phyloP scores from a whole-genome alignment of 2,113 vertebrate genomes.

The Caretta caretta region DNA sequence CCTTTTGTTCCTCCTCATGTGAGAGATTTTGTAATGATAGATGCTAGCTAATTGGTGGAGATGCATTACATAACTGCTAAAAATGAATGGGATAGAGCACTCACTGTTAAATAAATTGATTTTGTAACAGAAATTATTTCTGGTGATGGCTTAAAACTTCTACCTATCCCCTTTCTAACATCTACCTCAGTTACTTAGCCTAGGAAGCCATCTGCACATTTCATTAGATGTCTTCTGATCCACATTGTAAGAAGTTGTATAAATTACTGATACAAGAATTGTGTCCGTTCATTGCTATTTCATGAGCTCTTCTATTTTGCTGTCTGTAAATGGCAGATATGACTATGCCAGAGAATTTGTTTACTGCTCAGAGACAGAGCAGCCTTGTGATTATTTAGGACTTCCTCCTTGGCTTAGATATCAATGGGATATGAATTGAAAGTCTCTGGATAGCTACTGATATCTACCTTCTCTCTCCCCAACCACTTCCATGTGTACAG shows the following conservation, averaged over 20 bases:
- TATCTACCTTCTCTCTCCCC: background rate
- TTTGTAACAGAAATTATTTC: background rate
- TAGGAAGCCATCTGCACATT: background rate
- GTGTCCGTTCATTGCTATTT: background rate
- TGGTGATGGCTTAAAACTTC: background rate
- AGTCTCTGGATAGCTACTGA: background rate
- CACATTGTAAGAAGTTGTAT: background rate
- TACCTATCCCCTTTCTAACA: too few relatives aligned
- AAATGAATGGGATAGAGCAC: background rate
- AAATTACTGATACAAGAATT: background rate
- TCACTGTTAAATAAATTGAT: background rate
- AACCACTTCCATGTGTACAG: background rate
- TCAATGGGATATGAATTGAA: fast-evolving
- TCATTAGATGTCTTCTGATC: background rate
- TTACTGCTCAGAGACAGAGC: background rate
- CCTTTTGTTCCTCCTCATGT: background rate
- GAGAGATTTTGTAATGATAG: background rate
- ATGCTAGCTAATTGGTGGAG: background rate
- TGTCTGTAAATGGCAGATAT: background rate
- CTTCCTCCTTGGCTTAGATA: background rate
- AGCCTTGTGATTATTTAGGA: background rate
- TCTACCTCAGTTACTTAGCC: fast-evolving
- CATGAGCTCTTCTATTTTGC: background rate
- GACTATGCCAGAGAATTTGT: background rate
- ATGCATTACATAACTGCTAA: background rate